Percentiles rank a stretch among this genome's conserved stretches.
Conservation (phyloP, 1,140 invertebrate species). For the Papilio xuthus region DNA sequence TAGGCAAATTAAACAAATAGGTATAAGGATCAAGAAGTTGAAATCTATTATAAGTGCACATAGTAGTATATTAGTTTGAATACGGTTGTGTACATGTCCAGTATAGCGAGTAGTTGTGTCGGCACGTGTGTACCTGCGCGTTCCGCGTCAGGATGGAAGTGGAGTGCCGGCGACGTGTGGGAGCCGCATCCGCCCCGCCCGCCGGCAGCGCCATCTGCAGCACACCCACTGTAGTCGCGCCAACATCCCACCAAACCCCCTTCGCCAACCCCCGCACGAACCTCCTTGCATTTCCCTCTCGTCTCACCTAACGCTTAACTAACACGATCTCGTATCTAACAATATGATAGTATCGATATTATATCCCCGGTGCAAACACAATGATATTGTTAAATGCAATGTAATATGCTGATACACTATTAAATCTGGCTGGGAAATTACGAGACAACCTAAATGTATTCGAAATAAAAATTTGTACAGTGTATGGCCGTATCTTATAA, state of each 20-base stretch:
- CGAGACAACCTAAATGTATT: not conserved
- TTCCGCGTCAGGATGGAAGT: slow-evolving; percentile 83
- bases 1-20: not conserved
- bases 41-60: not conserved
- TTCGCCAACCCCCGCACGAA: too few species aligned
- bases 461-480: slow-evolving; percentile 1
- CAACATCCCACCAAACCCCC: not conserved
- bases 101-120: slow-evolving; percentile 10
- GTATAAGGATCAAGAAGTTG: not conserved
- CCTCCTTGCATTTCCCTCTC: not conserved
- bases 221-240: not conserved
- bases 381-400: slow-evolving; percentile 7
- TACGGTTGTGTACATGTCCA: not conserved
- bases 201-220: slow-evolving; percentile 56
- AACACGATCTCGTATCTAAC: not conserved
- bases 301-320: not conserved
- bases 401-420: not conserved
- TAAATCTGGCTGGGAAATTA: not conserved
- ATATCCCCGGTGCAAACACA: not conserved
- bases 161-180: slow-evolving; percentile 88
- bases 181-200: slow-evolving; percentile 74
- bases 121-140: slow-evolving; percentile 82
- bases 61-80: slow-evolving; percentile 6
- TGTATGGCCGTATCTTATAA: not conserved
- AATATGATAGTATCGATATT: slow-evolving; percentile 36